Conservation (phyloP, 2,113 vertebrate species). For the Pristiophorus japonicus region DNA sequence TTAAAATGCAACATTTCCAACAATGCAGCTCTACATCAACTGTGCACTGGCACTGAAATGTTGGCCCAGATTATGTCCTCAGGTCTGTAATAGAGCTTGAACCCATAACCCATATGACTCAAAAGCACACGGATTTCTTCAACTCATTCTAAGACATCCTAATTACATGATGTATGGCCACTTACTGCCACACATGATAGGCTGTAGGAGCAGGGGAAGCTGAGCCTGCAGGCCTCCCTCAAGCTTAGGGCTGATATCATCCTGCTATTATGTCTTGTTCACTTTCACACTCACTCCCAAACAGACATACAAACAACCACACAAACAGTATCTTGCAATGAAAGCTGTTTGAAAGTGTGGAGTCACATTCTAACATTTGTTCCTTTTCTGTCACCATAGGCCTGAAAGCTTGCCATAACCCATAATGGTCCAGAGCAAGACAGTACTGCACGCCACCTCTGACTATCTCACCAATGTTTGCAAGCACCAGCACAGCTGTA, state of each 20-base stretch:
- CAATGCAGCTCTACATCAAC: neutral
- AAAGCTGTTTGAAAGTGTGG: neutral
- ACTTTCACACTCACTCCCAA: neutral
- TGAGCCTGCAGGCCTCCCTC: neutral
- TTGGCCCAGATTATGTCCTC: neutral
- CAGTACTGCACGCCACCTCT: neutral
- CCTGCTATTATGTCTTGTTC: neutral
- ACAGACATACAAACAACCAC: neutral
- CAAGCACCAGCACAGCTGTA: neutral
- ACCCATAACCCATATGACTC: neutral
- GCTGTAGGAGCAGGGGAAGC: neutral
- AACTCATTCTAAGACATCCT: neutral
- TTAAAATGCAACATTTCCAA: neutral
- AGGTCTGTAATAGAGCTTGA: no score
- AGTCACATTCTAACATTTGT: no score
- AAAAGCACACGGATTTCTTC: neutral
- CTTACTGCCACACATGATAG: neutral
- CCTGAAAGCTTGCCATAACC: neutral
- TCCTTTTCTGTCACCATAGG: no score
- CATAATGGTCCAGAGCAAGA: neutral
- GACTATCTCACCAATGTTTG: neutral
- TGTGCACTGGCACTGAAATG: neutral
- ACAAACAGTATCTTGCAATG: neutral
- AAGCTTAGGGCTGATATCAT: neutral
- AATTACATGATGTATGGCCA: neutral